A percentile compares a stretch with the other conserved stretches of the same genome.
These are phyloP conservation scores for Electrophaes corylata DNA, from an alignment of 2,888 invertebrate genomes.

Conservation along the genomic window DNA sequence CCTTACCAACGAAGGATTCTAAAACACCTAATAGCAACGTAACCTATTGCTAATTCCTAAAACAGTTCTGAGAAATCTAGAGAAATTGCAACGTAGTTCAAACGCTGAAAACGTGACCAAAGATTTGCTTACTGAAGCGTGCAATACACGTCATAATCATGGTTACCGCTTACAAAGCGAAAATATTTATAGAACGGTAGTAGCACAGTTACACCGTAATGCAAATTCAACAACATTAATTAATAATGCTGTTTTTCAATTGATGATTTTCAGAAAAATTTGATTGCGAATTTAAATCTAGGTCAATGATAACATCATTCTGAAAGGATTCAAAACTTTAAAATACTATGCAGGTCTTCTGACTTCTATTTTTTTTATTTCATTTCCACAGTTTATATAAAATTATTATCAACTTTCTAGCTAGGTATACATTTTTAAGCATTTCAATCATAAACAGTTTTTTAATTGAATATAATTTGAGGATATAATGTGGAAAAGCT, in stretches of 20 bases:
- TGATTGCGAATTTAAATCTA: neutral
- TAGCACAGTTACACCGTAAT: conserved; percentile 10
- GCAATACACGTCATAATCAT: conserved; percentile 19
- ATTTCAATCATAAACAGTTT: conserved; percentile 48
- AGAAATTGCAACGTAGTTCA: conserved; percentile 20
- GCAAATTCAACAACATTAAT: neutral
- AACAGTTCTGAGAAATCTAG: conserved; percentile 18
- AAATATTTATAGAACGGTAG: conserved; percentile 7
- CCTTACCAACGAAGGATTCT: conserved; percentile 54
- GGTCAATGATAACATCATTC: neutral
- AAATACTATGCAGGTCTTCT: neutral
- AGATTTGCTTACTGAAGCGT: conserved; percentile 23
- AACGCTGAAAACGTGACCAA: conserved; percentile 22
- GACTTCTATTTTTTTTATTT: conserved; percentile 8
- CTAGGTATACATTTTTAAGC: conserved; percentile 51
- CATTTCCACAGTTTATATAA: conserved; percentile 49
- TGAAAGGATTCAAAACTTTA: neutral
- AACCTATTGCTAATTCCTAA: conserved; percentile 19
- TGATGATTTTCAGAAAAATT: neutral
- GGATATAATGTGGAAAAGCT: conserved; percentile 52
- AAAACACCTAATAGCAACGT: neutral
- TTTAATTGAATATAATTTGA: conserved; percentile 38
- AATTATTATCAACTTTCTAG: conserved; percentile 33
- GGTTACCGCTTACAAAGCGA: conserved; percentile 23
- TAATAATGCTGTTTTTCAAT: neutral